Evolutionary conservation across 2,888 invertebrate genomes (phyloP).

Genomic region (Cylloceria caligata): DNA sequence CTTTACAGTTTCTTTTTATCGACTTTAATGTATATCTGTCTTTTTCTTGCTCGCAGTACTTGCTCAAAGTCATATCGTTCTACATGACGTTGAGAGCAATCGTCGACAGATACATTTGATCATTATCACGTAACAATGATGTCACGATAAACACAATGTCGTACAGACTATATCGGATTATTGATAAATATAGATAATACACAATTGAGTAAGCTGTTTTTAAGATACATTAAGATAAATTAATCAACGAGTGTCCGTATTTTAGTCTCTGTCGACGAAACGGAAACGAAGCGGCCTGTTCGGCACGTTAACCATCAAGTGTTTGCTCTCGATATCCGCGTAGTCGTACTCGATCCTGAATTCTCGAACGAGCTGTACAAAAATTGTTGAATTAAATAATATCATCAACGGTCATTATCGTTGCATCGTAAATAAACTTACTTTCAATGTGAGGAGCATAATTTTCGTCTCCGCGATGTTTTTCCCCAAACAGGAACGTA

Average conservation of each 20-base stretch:
- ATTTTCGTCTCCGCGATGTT: slow-evolving; percentile 88
- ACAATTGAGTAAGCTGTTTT: background rate
- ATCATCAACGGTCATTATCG: background rate
- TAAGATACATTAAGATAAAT: background rate
- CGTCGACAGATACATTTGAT: slow-evolving; percentile 40
- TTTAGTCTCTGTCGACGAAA: slow-evolving; percentile 86
- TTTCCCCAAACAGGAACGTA: slow-evolving; percentile 88
- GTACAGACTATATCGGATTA: background rate
- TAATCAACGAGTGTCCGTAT: background rate
- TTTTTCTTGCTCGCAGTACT: slow-evolving; percentile 60
- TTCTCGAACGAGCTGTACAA: slow-evolving; percentile 87
- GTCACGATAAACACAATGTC: background rate
- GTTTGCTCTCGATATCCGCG: slow-evolving; percentile 87
- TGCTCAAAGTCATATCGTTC: slow-evolving; percentile 61
- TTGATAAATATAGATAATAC: background rate
- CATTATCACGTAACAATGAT: no score
- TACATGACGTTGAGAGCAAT: slow-evolving; percentile 68
- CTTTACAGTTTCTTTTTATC: background rate
- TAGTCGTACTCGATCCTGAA: slow-evolving; percentile 89
- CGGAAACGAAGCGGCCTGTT: slow-evolving; percentile 88
- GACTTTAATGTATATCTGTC: slow-evolving; percentile 2
- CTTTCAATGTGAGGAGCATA: slow-evolving; percentile 86
- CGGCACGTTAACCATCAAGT: slow-evolving; percentile 87
- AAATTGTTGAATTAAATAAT: background rate
- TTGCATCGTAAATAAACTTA: slow-evolving; percentile 74